Evolutionary conservation across 2,888 invertebrate genomes (phyloP), one percentile per base, ranked within the genome.

Genomic region (Drosophila acutilabella): DNA sequence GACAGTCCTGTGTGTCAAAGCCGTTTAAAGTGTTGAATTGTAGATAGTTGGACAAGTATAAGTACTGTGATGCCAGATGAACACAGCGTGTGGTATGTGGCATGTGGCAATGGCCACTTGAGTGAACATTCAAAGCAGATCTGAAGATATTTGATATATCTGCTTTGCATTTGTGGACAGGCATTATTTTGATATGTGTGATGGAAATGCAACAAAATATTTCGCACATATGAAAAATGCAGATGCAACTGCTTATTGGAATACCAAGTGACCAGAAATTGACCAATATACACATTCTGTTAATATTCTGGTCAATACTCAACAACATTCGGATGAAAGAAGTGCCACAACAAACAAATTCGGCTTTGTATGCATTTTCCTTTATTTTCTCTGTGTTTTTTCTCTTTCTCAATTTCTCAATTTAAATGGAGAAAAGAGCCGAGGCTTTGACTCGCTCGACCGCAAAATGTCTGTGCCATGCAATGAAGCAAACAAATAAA

Each of bases 401-500:
- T 18, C 11, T 41, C 6, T 16, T 47, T 41, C 20, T 13, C 38
- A 73, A 65, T 65, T 65, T 77, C 54, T 56, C 68, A 52, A 59
- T 65, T 81, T 64, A 71, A 74, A 72, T 78, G 54, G 59, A 67
- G 51, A 67, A 66, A 68, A 53, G 67, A 62, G 71, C 68, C 47
- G 6, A 68, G 73, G 72, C 78, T 80, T 88, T 80, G 83, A 83
- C 57, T 77, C 87, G 71, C 66, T 83, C 89, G 78, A 88, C 89
- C 89, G 68, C 87, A 83, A 83, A 88, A 88, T 83, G 78, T 80
- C 83, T 78, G 71, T 68, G 71, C 78, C 64, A 80, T 73, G 78
- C 83, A 88, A 78, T 82, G 87, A 86, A 80, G 83, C 83, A 88
- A 88, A 88, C 83, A 83, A 83, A 83, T 88, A 83, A 83, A 88